These are phyloP conservation scores for Penaeus vannamei DNA, from an alignment of 1,140 invertebrate species.

Conservation along the genomic window DNA sequence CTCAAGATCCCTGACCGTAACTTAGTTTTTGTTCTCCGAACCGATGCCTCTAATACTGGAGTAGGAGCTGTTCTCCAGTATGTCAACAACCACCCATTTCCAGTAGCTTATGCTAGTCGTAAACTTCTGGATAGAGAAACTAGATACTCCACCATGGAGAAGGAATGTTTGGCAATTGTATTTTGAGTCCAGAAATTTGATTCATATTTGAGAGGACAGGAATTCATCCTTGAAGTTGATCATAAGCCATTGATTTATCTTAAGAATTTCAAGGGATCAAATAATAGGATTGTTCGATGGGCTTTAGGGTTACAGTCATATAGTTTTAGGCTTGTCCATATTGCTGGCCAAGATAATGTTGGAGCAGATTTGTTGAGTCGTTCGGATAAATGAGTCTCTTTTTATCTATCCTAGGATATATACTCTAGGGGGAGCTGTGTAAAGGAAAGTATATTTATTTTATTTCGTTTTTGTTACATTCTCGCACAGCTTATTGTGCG, in stretches of 20 bases:
- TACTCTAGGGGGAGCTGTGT: too few relatives aligned
- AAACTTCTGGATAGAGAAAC: slow-evolving; percentile 32
- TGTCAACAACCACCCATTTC: not conserved
- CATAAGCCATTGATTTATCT: slow-evolving; percentile 47
- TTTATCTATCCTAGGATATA: too few relatives aligned
- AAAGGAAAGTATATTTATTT: too few relatives aligned
- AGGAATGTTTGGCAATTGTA: slow-evolving; percentile 39
- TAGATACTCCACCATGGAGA: slow-evolving; percentile 40
- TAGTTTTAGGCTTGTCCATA: slow-evolving; percentile 22
- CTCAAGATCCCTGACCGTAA: slow-evolving; percentile 22
- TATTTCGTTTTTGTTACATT: too few relatives aligned
- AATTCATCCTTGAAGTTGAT: slow-evolving; percentile 46
- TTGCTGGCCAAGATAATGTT: slow-evolving; percentile 40
- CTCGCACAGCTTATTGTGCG: too few relatives aligned
- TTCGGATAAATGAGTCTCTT: too few relatives aligned
- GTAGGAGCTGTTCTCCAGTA: slow-evolving; percentile 25
- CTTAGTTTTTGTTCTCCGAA: slow-evolving; percentile 27
- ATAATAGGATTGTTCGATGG: slow-evolving; percentile 5
- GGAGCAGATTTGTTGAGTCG: slow-evolving; percentile 42
- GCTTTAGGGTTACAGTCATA: slow-evolving; percentile 19
- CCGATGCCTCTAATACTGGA: slow-evolving; percentile 32
- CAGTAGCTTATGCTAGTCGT: slow-evolving; percentile 45
- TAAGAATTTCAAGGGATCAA: not conserved
- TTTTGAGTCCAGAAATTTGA: slow-evolving; percentile 28
- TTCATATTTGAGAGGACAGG: slow-evolving; percentile 38